These are phyloP conservation scores for Incurvaria masculella DNA, from an alignment of 2,888 invertebrate species.

Conservation along the genomic window DNA sequence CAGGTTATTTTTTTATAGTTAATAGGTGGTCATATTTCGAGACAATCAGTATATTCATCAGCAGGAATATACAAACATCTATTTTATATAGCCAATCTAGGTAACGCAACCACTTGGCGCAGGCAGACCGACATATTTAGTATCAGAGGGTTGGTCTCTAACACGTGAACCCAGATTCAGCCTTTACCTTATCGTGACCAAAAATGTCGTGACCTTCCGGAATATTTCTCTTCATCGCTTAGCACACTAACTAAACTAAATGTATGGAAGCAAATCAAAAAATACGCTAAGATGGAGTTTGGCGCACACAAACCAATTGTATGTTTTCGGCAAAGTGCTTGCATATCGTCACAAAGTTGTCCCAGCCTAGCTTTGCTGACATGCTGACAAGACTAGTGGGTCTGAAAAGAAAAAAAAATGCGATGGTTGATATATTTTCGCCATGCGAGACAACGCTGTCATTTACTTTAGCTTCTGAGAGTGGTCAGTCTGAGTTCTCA, in stretches of 20 bases:
- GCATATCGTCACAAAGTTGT: constrained; percentile 57
- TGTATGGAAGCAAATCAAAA: constrained; percentile 2
- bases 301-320: constrained; percentile 48
- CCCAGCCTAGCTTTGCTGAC: constrained; percentile 45
- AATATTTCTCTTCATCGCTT: too few relatives aligned
- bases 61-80: constrained; percentile 5
- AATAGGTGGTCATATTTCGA: not conserved
- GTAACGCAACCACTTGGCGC: too few relatives aligned
- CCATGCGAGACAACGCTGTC: not conserved
- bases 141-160: too few relatives aligned
- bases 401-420: constrained; percentile 45
- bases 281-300: constrained; percentile 18
- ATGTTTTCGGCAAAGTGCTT: constrained; percentile 56
- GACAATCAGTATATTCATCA: too few relatives aligned
- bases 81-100: too few relatives aligned
- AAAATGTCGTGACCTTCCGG: too few relatives aligned
- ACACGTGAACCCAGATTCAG: too few relatives aligned
- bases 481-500: too few relatives aligned
- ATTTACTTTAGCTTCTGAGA: not conserved
- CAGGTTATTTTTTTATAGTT: not conserved
- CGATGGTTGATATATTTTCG: constrained; percentile 8
- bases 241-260: not conserved
- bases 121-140: too few relatives aligned
- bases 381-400: constrained; percentile 4
- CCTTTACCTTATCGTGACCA: too few relatives aligned